These are phyloP conservation scores for Hephaestus fuliginosus DNA, from an alignment of 2,797 vertebrate species.

Conservation along the genomic window DNA sequence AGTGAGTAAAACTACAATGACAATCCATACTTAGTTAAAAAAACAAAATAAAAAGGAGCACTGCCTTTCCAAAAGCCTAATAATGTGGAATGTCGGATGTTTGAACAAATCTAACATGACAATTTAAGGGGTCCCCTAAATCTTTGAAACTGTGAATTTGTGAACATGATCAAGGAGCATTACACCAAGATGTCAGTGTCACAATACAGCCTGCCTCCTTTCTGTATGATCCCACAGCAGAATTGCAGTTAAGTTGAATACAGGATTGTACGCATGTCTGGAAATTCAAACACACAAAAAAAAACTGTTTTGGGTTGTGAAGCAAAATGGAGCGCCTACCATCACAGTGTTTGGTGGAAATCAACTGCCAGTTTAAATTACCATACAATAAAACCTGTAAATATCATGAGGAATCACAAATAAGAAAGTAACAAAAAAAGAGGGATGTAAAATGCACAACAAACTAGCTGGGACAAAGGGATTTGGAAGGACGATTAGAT, in stretches of 20 bases:
- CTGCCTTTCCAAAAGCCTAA: conserved; percentile 78
- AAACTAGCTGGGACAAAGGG: conserved; percentile 85
- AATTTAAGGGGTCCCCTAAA: conserved; percentile 80
- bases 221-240: conserved; percentile 97
- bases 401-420: conserved; percentile 87
- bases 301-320: conserved; percentile 73
- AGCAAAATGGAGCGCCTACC: conserved; percentile 83
- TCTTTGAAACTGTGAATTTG: conserved; percentile 75
- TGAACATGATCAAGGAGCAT: conserved; percentile 81
- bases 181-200: conserved; percentile 89
- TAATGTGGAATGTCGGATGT: conserved; percentile 82
- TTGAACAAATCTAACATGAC: conserved; percentile 75
- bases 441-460: conserved; percentile 83
- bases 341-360: conserved; percentile 98
- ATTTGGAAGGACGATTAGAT: conserved; percentile 86
- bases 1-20: conserved; percentile 83
- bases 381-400: conserved; percentile 89
- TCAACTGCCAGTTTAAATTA: conserved; percentile 89
- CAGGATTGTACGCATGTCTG: conserved; percentile 75
- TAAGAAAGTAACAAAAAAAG: conserved; percentile 82
- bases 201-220: conserved; percentile 94
- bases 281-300: conserved; percentile 61
- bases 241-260: conserved; percentile 88
- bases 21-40: conserved; percentile 80
- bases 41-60: conserved; percentile 55